Percentiles rank a stretch among this genome's conserved stretches.
Evolutionary conservation across 2,888 invertebrate genomes (phyloP).

Genomic region (Pemphredon lugubris): DNA sequence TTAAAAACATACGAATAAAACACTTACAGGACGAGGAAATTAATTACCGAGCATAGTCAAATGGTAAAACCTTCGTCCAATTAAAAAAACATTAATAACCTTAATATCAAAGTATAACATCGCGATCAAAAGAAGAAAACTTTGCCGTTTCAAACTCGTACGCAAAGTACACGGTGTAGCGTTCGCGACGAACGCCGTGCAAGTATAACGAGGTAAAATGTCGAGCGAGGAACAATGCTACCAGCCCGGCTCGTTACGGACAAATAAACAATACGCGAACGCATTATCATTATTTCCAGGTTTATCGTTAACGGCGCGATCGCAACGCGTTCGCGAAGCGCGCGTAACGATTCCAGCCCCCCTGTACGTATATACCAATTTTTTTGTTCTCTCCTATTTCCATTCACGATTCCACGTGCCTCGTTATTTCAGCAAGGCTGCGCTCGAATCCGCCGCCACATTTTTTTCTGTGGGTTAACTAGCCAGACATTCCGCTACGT

Average conservation of each 20-base stretch:
- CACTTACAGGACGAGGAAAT: too few relatives aligned
- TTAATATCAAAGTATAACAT: too few relatives aligned
- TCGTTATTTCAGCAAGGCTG: conserved; percentile 57
- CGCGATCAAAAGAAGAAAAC: too few relatives aligned
- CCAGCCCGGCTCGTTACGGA: background rate
- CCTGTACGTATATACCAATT: background rate
- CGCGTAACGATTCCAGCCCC: conserved; percentile 2
- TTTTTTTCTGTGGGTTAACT: conserved; percentile 72
- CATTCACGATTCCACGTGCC: conserved; percentile 40
- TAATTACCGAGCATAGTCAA: too few relatives aligned
- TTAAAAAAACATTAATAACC: too few relatives aligned
- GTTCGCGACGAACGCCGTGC: too few relatives aligned
- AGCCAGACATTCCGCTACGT: conserved; percentile 70
- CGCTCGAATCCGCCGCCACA: conserved; percentile 43
- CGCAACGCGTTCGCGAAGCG: conserved; percentile 2
- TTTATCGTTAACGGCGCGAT: conserved; percentile 19
- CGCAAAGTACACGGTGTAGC: too few relatives aligned
- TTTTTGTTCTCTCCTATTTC: conserved; percentile 20
- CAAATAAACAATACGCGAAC: conserved; percentile 27
- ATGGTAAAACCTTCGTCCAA: too few relatives aligned
- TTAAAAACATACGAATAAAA: too few relatives aligned
- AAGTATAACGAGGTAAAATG: too few relatives aligned
- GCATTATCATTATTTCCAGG: conserved; percentile 17
- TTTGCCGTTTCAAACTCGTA: too few relatives aligned
- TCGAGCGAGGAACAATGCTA: too few relatives aligned